These are phyloP conservation scores for Cliona cf. orientalis DNA, from an alignment of 37 sponge, comb jelly and placozoan genomes.

Conservation along the genomic window DNA sequence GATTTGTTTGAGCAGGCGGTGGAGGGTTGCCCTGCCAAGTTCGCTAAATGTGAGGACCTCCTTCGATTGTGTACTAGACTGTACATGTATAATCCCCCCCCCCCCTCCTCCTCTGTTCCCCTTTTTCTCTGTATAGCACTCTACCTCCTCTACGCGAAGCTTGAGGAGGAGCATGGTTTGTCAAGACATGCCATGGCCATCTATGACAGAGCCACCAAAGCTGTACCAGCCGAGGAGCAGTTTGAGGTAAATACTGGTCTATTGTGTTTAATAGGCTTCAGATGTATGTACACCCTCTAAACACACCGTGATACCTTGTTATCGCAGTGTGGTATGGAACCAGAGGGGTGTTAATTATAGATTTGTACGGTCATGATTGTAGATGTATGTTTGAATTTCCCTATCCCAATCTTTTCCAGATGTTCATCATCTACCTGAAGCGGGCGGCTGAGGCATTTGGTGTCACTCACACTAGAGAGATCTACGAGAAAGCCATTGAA, in stretches of 20 bases:
- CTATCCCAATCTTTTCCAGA: conserved; percentile 45
- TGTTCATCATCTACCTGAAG: conserved; percentile 96
- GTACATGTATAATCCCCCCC: not conserved
- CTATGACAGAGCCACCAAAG: conserved; percentile 94
- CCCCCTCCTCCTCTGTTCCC: not conserved
- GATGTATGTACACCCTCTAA: not conserved
- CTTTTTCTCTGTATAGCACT: conserved; percentile 50
- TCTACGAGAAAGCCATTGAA: conserved; percentile 97
- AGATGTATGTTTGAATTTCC: not conserved
- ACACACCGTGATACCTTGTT: not conserved
- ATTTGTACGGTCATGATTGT: not conserved
- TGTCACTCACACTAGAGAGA: conserved; percentile 95
- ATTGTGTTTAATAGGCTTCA: not conserved
- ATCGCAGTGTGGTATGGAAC: too few species aligned
- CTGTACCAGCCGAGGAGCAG: conserved; percentile 83
- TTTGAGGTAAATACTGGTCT: conserved; percentile 75
- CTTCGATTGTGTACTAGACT: not conserved
- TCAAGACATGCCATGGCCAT: conserved; percentile 98
- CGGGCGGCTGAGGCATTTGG: conserved; percentile 92
- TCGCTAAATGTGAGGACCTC: conserved; percentile 73
- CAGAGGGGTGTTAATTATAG: too few species aligned
- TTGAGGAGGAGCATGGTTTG: conserved; percentile 97
- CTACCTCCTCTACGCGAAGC: conserved; percentile 93
- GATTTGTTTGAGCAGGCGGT: conserved; percentile 98
- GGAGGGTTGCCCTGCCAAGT: conserved; percentile 90